These are phyloP conservation scores for Andrena cerasifolii DNA, from an alignment of 1,140 invertebrate genomes.

Conservation along the genomic window DNA sequence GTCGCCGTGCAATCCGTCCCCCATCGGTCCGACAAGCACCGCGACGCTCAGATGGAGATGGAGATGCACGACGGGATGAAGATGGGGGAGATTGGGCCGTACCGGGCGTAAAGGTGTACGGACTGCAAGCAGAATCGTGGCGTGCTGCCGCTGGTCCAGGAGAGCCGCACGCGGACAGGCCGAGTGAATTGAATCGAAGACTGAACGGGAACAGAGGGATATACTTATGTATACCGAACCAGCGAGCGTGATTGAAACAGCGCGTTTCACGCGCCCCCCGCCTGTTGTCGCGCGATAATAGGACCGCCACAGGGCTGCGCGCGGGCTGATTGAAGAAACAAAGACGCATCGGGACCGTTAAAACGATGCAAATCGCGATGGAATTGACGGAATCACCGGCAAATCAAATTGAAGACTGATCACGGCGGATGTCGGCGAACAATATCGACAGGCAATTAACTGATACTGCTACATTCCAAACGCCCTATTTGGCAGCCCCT, in stretches of 20 bases:
- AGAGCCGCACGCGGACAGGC: neutral
- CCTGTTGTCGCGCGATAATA: too few species aligned
- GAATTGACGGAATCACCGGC: neutral
- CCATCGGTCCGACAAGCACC: constrained; percentile 63
- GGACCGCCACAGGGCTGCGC: too few species aligned
- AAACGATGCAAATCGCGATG: constrained; percentile 4
- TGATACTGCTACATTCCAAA: constrained; percentile 39
- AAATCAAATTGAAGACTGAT: constrained; percentile 49
- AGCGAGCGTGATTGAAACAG: neutral
- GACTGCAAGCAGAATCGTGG: neutral
- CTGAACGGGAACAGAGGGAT: neutral
- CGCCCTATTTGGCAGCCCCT: neutral
- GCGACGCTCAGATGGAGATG: constrained; percentile 64
- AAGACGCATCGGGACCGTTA: neutral
- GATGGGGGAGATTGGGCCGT: constrained; percentile 62
- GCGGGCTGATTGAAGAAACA: neutral
- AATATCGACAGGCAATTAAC: constrained; percentile 34
- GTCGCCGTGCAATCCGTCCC: constrained; percentile 21
- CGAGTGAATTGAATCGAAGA: constrained; percentile 45
- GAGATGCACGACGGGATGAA: constrained; percentile 66
- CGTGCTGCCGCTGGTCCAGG: neutral
- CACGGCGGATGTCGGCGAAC: constrained; percentile 14
- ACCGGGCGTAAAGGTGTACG: constrained; percentile 64
- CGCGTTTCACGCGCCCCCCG: neutral
- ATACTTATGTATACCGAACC: too few species aligned